Base-by-base conservation (phyloP, 2,888 invertebrate species). In the Acleris laterana region DNA sequence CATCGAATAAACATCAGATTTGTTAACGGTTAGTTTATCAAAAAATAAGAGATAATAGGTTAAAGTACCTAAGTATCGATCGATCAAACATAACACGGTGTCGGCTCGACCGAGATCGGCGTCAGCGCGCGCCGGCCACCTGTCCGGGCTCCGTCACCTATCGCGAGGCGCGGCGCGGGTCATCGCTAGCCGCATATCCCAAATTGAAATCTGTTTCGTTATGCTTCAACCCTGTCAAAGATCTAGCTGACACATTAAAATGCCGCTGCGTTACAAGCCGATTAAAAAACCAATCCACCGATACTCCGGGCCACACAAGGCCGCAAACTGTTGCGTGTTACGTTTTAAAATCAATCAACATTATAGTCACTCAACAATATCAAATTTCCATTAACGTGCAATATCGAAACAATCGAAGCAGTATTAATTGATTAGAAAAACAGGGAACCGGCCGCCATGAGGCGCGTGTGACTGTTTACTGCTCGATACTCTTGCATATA, bases 141-240 rank as follows among this genome's bases (percentile, higher is more conserved):
- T 93, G 92, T 91, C 92, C 88, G 91, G 90, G 89, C 90, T 90
- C 83, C 86, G 91, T 92, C 90, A 90, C 85, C 86, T 86, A 84
- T 84, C 85, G 83, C 87, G 80, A 61, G 38, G 38, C 38, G 38
- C 32, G 60, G 56, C 46, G 59, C 83, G 83, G 88, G 88, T 88
- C 88, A 89, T 82, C 85, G 80, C 82, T 84, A 73, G 71, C 75
- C 82, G 84, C 82, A 82, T 82, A 79, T 82, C 78, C 82, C 82
- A 87, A 89, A 90, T 88, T 87, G 86, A 90, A 90, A 89, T 89
- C 89, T 84, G 86, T 89, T 90, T 89, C 89, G 89, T 89, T 89
- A 88, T 88, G 87, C 88, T 84, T 46, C 57, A 52, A 57, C 56
- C 57, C 62, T 78, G 86, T 90, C 85, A 87, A 83, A 87, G 81